These are phyloP conservation scores for Cheilosia variabilis DNA, from an alignment of 2,888 invertebrate species.

Conservation along the genomic window DNA sequence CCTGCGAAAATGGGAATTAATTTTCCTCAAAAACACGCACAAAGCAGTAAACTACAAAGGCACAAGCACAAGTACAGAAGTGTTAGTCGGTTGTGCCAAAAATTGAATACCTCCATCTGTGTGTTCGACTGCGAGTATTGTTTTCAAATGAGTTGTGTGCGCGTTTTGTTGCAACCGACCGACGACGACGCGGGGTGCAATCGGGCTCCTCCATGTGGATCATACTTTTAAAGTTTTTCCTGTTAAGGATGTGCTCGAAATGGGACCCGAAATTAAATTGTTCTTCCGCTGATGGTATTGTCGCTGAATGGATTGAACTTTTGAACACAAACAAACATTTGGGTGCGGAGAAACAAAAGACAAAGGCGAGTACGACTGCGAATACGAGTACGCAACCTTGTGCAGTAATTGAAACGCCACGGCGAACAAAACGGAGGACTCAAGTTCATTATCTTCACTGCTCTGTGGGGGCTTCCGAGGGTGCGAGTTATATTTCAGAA, in stretches of 20 bases:
- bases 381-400: constrained; percentile 25
- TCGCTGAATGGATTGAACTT: constrained; percentile 37
- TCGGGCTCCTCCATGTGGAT: background rate
- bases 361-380: constrained; percentile 5
- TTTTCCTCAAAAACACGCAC: constrained; percentile 64
- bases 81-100: constrained; percentile 35
- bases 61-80: constrained; percentile 30
- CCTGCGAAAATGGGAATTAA: constrained; percentile 64
- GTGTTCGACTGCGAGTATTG: constrained; percentile 40
- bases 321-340: constrained; percentile 19
- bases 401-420: constrained; percentile 50
- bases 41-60: constrained; percentile 31
- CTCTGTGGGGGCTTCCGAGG: background rate
- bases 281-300: constrained; percentile 43
- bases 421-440: constrained; percentile 13
- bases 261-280: constrained; percentile 61
- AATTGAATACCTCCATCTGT: constrained; percentile 35
- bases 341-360: background rate
- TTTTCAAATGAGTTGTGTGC: constrained; percentile 50
- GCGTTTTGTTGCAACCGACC: constrained; percentile 4
- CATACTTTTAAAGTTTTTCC: constrained; percentile 64
- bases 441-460: constrained; percentile 66
- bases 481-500: constrained; percentile 28
- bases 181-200: background rate
- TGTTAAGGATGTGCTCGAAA: constrained; percentile 60